phyloP scores from a whole-genome alignment of 2,797 vertebrate species.

The Emys orbicularis region DNA sequence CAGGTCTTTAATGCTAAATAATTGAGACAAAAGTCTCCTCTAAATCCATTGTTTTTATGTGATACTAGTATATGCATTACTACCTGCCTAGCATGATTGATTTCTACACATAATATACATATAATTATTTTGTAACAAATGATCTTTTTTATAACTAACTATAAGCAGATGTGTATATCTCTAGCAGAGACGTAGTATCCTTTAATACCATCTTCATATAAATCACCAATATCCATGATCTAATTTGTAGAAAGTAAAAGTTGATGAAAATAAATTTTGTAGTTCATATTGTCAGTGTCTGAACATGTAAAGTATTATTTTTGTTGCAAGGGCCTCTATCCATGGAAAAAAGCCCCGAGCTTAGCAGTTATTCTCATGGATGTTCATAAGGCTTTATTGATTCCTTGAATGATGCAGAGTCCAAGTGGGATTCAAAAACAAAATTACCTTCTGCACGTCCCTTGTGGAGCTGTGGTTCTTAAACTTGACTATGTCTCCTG shows the following conservation, averaged over 20 bases:
- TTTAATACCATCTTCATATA: conserved; percentile 32
- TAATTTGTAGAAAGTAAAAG: not conserved
- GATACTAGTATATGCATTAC: not conserved
- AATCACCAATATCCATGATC: conserved; percentile 44
- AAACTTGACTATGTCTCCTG: not conserved
- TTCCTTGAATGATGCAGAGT: not conserved
- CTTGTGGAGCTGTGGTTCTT: not conserved
- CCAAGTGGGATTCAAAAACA: not conserved
- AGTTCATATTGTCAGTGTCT: not conserved
- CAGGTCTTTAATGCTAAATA: conserved; percentile 32
- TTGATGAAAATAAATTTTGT: not conserved
- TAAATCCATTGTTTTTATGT: not conserved
- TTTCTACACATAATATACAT: conserved; percentile 48
- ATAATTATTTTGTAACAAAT: conserved; percentile 62
- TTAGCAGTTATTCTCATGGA: not conserved
- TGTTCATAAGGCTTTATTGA: not conserved
- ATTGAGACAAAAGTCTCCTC: conserved; percentile 17
- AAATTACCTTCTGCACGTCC: not conserved
- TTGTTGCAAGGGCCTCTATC: not conserved
- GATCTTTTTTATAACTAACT: conserved; percentile 22
- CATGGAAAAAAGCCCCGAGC: not conserved
- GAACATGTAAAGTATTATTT: not conserved
- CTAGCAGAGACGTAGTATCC: conserved; percentile 39
- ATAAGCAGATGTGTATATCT: conserved; percentile 43
- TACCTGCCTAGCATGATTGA: conserved; percentile 39